These are phyloP conservation scores for Plagodis dolabraria DNA, from an alignment of 2,888 invertebrate genomes.

Conservation along the genomic window DNA sequence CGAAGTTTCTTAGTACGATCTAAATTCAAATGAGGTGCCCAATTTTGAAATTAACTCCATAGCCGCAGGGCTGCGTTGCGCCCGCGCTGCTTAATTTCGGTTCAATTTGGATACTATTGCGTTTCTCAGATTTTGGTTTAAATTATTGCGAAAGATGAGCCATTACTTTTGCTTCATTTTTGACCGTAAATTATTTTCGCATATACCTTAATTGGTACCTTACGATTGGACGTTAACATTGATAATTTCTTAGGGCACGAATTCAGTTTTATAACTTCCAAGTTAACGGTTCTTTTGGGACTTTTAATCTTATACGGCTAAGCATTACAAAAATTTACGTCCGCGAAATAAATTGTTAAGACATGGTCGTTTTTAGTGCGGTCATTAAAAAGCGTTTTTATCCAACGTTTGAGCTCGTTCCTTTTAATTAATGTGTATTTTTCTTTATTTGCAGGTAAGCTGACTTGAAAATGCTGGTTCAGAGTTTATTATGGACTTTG, in stretches of 20 bases:
- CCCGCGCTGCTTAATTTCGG: slow-evolving; percentile 23
- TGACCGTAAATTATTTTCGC: neutral
- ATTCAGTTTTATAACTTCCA: slow-evolving; percentile 3
- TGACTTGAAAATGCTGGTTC: slow-evolving; percentile 16
- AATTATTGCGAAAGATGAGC: slow-evolving; percentile 10
- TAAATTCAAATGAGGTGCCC: slow-evolving; percentile 25
- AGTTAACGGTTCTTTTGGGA: slow-evolving; percentile 22
- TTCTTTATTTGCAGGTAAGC: slow-evolving; percentile 47
- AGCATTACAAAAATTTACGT: slow-evolving; percentile 22
- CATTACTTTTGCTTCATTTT: slow-evolving; percentile 2
- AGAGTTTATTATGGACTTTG: slow-evolving; percentile 33
- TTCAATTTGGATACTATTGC: slow-evolving; percentile 22
- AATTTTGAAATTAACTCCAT: slow-evolving; percentile 26
- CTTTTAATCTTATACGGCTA: slow-evolving; percentile 15
- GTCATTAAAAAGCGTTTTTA: slow-evolving; percentile 43
- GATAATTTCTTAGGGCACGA: neutral
- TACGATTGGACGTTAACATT: neutral
- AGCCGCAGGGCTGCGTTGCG: slow-evolving; percentile 23
- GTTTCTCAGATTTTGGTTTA: slow-evolving; percentile 18
- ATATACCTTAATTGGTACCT: too few relatives aligned
- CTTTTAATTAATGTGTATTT: slow-evolving; percentile 44
- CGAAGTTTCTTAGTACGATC: slow-evolving; percentile 21
- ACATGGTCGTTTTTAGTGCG: slow-evolving; percentile 26
- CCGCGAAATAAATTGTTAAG: slow-evolving; percentile 30
- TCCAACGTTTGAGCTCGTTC: slow-evolving; percentile 36